phyloP scores from a whole-genome alignment of 2,113 vertebrate species.

The Opisthocomus hoazin region DNA sequence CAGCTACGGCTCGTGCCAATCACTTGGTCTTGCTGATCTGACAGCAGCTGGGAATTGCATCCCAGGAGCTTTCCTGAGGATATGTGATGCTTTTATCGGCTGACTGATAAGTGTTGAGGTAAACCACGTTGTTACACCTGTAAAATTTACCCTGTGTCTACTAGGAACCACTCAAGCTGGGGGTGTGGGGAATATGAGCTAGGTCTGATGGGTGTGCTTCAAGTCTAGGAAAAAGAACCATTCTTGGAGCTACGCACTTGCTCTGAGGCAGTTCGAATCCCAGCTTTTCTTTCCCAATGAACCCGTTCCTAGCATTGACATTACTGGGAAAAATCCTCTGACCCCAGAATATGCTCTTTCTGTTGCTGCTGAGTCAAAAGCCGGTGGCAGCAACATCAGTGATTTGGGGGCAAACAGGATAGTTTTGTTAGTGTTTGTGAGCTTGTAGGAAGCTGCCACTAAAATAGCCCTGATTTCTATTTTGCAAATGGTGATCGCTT shows the following conservation, averaged over 20 bases:
- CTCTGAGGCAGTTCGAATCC: not conserved
- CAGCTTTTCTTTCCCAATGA: not conserved
- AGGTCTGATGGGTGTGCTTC: not conserved
- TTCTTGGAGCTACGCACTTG: not conserved
- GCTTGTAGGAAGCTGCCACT: not conserved
- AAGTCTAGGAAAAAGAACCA: not conserved
- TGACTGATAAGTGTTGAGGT: not conserved
- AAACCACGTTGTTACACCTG: not conserved
- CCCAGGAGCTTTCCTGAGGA: not conserved
- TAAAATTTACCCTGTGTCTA: not conserved
- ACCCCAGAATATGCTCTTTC: not conserved
- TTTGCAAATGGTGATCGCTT: slow-evolving; percentile 8
- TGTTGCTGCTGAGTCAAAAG: not conserved
- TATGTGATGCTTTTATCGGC: not conserved
- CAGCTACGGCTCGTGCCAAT: not conserved
- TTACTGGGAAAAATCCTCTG: not conserved
- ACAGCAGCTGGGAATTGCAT: not conserved
- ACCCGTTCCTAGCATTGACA: not conserved
- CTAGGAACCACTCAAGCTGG: not conserved
- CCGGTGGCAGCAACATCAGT: not conserved
- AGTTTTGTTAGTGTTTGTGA: not conserved
- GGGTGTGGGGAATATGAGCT: not conserved
- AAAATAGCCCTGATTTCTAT: not conserved
- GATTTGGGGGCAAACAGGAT: not conserved
- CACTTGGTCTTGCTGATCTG: not conserved